Percentiles rank a stretch among this genome's conserved stretches.
These are phyloP conservation scores for Oscheius sp. DNA, from an alignment of 2,888 invertebrate genomes.

Conservation along the genomic window DNA sequence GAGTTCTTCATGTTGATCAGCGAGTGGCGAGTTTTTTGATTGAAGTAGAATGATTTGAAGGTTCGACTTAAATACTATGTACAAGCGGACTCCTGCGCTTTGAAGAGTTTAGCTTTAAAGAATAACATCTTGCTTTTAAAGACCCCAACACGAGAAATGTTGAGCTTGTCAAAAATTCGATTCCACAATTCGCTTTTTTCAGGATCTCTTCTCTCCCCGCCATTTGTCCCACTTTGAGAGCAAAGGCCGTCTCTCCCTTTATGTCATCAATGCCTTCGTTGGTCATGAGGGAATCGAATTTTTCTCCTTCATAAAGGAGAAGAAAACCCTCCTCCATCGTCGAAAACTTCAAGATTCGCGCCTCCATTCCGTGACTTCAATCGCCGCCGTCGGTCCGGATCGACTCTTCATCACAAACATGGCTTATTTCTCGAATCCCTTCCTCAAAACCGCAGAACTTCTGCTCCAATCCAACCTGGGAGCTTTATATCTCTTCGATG, in stretches of 20 bases:
- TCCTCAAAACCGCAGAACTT: conserved; percentile 49
- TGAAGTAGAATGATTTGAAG: no score
- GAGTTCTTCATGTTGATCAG: no score
- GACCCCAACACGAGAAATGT: background rate
- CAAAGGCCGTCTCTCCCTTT: conserved; percentile 54
- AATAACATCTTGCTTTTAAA: no score
- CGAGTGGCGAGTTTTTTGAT: no score
- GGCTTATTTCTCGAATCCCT: conserved; percentile 46
- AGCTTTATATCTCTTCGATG: conserved; percentile 60
- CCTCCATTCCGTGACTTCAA: conserved; percentile 51
- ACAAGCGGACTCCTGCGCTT: no score
- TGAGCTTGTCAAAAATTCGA: no score
- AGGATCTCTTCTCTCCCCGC: conserved; percentile 53
- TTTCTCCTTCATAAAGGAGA: conserved; percentile 52
- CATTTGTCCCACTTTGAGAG: conserved; percentile 48
- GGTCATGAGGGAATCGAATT: conserved; percentile 42
- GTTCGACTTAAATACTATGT: no score
- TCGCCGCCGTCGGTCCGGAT: conserved; percentile 63
- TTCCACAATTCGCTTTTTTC: conserved; percentile 8
- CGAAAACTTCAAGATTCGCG: conserved; percentile 52
- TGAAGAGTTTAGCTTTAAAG: no score
- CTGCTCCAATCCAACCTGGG: conserved; percentile 44
- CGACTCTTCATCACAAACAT: conserved; percentile 61
- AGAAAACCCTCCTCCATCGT: conserved; percentile 44
- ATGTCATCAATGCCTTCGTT: conserved; percentile 51